Base-by-base conservation (phyloP, 2,888 invertebrate genomes). In the Hirtodrosophila cameraria region DNA sequence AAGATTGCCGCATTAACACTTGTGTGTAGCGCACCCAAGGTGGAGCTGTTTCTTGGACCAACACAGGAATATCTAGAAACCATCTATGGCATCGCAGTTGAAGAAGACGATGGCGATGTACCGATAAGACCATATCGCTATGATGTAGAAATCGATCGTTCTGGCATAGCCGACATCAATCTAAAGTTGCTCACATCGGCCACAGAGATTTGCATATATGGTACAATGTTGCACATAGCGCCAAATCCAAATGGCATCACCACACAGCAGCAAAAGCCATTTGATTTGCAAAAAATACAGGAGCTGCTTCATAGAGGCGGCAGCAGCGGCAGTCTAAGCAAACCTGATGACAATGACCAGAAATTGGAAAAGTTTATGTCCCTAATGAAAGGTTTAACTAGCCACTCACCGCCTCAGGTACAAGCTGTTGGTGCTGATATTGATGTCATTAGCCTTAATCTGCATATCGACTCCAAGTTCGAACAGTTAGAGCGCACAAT, bases 161-260 rank as follows among this genome's bases (percentile, higher is more conserved):
- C 88, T 0, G 88, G 89, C n/a, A 76, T 89, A 20, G 75, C 80
- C 1, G 72, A 86, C 9, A 64, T 89, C n/a, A 79, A 81, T 54
- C 50, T 90, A 0, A 89, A 81, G 74, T 38, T 90, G 33, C 63
- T 90, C 5, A 79, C 89, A 2, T 35, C 76, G 3, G 58, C 67
- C 2, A 68, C 70, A 20, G 88, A 90, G 60, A 65, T 90, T 20
- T 90, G 91, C 48, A 70, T 91, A 27, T 90, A 85, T 75, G 90
- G 90, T 3, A 68, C 86, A n/a, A 70, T 86, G 42, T 28, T 90
- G 15, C 82, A 88, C 39, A 73, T 88, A 8, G 83, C 79, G 0
- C 88, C 89, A 0, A 89, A 90, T 60, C 88, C 88, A 2, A 88
- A 89, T 69, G 90, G 88, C 2, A 80, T 89, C 3, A 87, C 88